Evolutionary conservation across 2,113 vertebrate genomes (phyloP).

Genomic region (Ciconia boyciana): DNA sequence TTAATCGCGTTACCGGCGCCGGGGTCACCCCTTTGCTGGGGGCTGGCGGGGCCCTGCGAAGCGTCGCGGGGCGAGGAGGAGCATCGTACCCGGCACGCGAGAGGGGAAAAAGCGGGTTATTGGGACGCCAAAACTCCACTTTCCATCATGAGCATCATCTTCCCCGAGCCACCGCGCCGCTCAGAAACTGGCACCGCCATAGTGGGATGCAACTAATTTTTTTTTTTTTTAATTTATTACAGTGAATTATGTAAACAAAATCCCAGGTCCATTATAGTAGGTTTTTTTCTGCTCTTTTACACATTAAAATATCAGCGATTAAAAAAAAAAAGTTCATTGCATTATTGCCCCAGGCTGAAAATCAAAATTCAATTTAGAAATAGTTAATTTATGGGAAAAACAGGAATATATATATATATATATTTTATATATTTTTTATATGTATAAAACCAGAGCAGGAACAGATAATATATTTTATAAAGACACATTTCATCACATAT

Average conservation of each 20-base stretch:
- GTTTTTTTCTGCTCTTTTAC: not conserved
- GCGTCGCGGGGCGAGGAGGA: not conserved
- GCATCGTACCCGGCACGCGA: fast-evolving
- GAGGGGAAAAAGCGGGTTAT: not conserved
- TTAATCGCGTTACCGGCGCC: not conserved
- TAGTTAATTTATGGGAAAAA: conserved; percentile 71
- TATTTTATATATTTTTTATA: not conserved
- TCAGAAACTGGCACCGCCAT: fast-evolving
- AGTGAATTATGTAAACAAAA: conserved; percentile 34
- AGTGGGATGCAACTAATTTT: not conserved
- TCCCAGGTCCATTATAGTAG: not conserved
- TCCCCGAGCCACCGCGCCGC: not conserved
- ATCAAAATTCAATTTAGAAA: conserved; percentile 68
- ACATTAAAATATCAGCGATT: conserved; percentile 49
- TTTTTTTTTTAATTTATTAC: not conserved
- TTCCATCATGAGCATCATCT: fast-evolving
- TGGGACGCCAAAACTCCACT: not conserved
- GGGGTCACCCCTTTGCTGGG: not conserved
- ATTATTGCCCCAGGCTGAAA: conserved; percentile 66
- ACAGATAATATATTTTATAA: conserved; percentile 53
- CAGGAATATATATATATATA: conserved; percentile 62
- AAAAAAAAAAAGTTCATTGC: conserved; percentile 60
- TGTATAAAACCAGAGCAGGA: conserved; percentile 62
- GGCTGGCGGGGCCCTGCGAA: not conserved
- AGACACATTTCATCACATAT: conserved; percentile 47